A percentile compares a stretch with the other conserved stretches of the same genome.
Conservation (phyloP, 2,888 invertebrate genomes). For the Zelleria hepariella region DNA sequence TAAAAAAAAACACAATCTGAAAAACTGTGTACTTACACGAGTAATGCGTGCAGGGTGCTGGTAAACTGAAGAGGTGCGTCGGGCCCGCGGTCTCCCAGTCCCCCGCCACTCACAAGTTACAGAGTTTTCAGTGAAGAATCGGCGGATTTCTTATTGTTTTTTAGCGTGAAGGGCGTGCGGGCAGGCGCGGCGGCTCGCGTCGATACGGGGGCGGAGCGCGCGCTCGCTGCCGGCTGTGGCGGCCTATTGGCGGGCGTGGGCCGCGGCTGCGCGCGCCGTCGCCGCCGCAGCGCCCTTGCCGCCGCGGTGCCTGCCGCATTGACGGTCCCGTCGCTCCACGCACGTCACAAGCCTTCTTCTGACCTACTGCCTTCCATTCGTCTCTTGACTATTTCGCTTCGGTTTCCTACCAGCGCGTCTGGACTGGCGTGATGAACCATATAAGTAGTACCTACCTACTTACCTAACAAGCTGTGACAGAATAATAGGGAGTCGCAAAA, state of each 20-base stretch:
- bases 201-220: not conserved
- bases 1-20: not conserved
- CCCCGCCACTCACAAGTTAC: too few species aligned
- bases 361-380: conserved; percentile 1
- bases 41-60: not conserved
- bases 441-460: too few species aligned
- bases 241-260: not conserved
- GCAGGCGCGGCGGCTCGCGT: not conserved
- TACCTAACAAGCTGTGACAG: too few species aligned
- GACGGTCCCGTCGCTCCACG: not conserved
- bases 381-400: not conserved
- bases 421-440: too few species aligned
- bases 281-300: not conserved
- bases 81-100: too few species aligned
- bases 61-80: not conserved
- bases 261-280: not conserved
- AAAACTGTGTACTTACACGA: not conserved
- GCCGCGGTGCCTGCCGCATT: not conserved
- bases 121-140: not conserved
- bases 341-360: not conserved
- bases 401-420: not conserved
- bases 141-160: not conserved
- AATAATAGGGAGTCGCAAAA: too few species aligned
- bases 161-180: not conserved
- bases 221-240: not conserved